phyloP scores from a whole-genome alignment of 2,797 vertebrate species.

The Coreius guichenoti region DNA sequence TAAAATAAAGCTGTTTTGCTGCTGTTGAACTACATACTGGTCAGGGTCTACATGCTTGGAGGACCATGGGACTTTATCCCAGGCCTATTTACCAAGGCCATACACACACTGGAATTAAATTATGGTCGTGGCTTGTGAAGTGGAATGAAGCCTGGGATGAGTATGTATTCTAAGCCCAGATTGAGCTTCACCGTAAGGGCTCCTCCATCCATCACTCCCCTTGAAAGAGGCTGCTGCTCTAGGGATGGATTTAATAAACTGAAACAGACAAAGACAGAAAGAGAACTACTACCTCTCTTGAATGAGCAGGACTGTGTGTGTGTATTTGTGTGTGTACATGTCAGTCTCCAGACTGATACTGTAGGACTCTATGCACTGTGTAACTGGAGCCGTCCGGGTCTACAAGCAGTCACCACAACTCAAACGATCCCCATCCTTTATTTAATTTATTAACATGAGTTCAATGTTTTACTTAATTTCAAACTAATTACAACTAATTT shows the following conservation, averaged over 20 bases:
- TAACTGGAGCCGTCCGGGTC: conserved; percentile 37
- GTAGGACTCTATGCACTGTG: conserved; percentile 58
- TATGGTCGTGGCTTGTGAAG: conserved; percentile 13
- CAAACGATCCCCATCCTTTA: conserved; percentile 19
- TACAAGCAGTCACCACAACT: conserved; percentile 17
- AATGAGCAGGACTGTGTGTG: conserved; percentile 52
- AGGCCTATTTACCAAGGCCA: conserved; percentile 5
- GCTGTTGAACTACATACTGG: not conserved
- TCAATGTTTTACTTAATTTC: conserved; percentile 34
- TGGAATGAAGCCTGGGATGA: conserved; percentile 36
- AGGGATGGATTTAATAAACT: conserved; percentile 27
- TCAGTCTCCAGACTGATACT: conserved; percentile 39
- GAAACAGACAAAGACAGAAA: conserved; percentile 31
- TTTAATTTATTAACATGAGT: conserved; percentile 51
- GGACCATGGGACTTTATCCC: not conserved
- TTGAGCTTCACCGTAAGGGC: conserved; percentile 49
- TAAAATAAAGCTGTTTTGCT: not conserved
- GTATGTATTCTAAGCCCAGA: conserved; percentile 34
- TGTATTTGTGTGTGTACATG: conserved; percentile 16
- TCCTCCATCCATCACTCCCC: conserved; percentile 44
- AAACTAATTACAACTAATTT: conserved; percentile 2
- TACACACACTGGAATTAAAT: conserved; percentile 18
- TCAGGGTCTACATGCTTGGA: conserved; percentile 19
- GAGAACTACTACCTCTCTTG: conserved; percentile 58
- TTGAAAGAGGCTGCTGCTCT: conserved; percentile 47